Evolutionary conservation across 2,797 vertebrate species (phyloP), one percentile per base, ranked within the genome.

Genomic region (Glossophaga mutica): DNA sequence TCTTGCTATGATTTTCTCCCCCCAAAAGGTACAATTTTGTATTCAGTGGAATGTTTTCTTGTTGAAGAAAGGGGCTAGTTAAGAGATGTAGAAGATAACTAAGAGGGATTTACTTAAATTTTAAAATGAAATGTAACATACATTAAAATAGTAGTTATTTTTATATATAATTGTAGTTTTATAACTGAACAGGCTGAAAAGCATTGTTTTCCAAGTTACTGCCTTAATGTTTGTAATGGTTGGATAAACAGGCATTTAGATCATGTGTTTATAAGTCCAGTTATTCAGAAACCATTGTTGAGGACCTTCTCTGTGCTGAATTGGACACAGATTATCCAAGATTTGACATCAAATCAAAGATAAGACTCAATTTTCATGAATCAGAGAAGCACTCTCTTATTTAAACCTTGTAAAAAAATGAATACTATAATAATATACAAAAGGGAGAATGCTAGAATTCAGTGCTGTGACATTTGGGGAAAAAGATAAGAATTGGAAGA

Each of bases 1-100:
- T 98, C 97, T 7, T 98, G 98, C 94, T 98, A 98, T 68, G 96
- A 95, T 91, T 86, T 98, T 94, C 98, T 98, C 37, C 90, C 74
- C 5, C 89, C 96, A 76, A 98, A 98, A 99, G 99, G 99, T 99
- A 99, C 37, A 93, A 92, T 94, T 96, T 93, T 94, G 5, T 37
- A 39, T 91, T 94, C 37, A 50, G 24, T 42, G 15, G 11, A 79
- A 15, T 37, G 34, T 87, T 73, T 92, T 65, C 46, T 83, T 68
- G 10, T 79, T 86, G 24, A 52, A 85, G 9, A 57, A 24, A 46
- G 6, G 16, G 48, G 21, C 22, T 44, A 29, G 62, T 78, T 73
- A 77, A 85, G 55, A 48, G 18, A 83, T 42, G 1, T 44, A 52
- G 21, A 74, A 39, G 68, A 19, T 94, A 52, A n/a, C 7, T 37